Evolutionary conservation across 2,797 vertebrate genomes (phyloP), one percentile per base, ranked within the genome.

Genomic region (Xiphorhynchus erythropygius): DNA sequence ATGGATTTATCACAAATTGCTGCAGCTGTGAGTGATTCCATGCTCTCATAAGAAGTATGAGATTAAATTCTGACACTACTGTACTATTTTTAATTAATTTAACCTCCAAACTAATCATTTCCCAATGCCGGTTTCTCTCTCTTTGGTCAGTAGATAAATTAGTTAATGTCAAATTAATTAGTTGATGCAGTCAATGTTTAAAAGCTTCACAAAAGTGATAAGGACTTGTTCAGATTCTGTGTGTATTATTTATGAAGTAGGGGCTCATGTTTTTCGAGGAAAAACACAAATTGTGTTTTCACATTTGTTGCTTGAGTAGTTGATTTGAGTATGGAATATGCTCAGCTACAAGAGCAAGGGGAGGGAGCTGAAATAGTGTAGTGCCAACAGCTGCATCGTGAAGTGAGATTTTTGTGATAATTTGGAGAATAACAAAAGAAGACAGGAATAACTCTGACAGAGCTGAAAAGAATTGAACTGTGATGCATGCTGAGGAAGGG

Each of bases 1-100:
- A 33, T 68, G 67, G 91, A 82, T 94, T 94, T 96, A 89, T 95
- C 90, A 52, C 53, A 92, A 88, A 94, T 95, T 92, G 82, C 90
- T 86, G 84, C 68, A 94, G 78, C 88, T 97, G 71, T 64, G 87
- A 93, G 89, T 91, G 93, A 69, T 97, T 97, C 96, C 84, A 75
- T 79, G 87, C 24, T 96, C 86, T 97, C 80, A 67, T 56, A 92
- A 97, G 94, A 97, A 96, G 91, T 52, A 92, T 23, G 47, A 97
- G 94, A 97, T 97, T 96, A 97, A 97, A 93, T 90, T 95, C 97
- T 95, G 93, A 95, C 96, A 96, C 95, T 87, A 80, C 85, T 94
- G 49, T 95, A 89, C 77, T 95, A 77, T 91, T 95, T 97, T 97
- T 95, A 97, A 98, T 98, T 97, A 96, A 97, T 95, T 94, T 92